A percentile compares a stretch with the other conserved stretches of the same genome.
Evolutionary conservation across 2,888 invertebrate genomes (phyloP).

Genomic region (Tholera decimalis): DNA sequence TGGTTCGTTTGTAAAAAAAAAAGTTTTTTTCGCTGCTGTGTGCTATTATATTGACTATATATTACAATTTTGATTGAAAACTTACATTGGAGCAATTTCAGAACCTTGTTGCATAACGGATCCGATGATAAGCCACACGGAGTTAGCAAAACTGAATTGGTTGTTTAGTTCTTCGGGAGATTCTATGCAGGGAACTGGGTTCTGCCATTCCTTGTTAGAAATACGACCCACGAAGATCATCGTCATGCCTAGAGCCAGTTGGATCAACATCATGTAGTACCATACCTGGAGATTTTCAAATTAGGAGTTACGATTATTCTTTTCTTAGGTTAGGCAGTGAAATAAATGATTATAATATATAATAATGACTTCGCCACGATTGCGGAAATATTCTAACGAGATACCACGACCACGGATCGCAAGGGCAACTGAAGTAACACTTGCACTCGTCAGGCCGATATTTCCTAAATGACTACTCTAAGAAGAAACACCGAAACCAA

Average conservation of each 20-base stretch:
- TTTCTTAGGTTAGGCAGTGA: no score
- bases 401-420: no score
- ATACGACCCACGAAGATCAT: slow-evolving; percentile 96
- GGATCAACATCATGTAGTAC: slow-evolving; percentile 96
- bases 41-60: background rate
- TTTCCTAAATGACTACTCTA: no score
- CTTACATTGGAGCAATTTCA: slow-evolving; percentile 96
- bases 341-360: no score
- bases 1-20: no score
- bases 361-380: no score
- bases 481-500: no score
- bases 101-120: slow-evolving; percentile 97
- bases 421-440: no score
- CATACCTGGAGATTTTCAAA: slow-evolving; percentile 92
- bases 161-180: slow-evolving; percentile 96
- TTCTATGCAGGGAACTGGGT: slow-evolving; percentile 96
- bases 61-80: no score
- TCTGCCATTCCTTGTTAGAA: slow-evolving; percentile 97
- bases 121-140: slow-evolving; percentile 97
- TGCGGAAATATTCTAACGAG: no score
- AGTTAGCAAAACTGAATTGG: slow-evolving; percentile 96
- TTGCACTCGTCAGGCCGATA: no score
- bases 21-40: no score
- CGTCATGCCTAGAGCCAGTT: slow-evolving; percentile 94
- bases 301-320: background rate